Evolutionary conservation across 1,140 invertebrate species (phyloP).

Genomic region (Protaetia brevitarsis): DNA sequence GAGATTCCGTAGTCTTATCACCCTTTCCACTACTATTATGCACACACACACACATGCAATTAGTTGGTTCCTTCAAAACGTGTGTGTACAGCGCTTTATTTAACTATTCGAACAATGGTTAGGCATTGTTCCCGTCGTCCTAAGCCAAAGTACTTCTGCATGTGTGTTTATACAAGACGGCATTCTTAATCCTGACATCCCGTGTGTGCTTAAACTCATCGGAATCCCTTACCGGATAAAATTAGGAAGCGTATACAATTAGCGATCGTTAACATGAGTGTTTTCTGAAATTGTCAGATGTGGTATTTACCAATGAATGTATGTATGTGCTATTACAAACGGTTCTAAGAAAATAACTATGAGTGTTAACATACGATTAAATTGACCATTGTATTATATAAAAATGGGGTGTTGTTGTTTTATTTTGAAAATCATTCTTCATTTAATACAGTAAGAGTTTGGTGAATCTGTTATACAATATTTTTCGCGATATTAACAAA

Average conservation of each 20-base stretch:
- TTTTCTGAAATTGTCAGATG: too few relatives aligned
- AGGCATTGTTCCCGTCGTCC: not conserved
- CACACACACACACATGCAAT: conserved; percentile 6
- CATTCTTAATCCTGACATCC: not conserved
- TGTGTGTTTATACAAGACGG: not conserved
- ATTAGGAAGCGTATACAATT: not conserved
- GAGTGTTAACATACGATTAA: too few relatives aligned
- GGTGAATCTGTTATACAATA: too few relatives aligned
- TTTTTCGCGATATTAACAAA: too few relatives aligned
- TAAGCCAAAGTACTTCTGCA: not conserved
- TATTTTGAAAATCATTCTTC: too few relatives aligned
- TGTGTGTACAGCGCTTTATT: conserved; percentile 1
- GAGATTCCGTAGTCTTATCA: not conserved
- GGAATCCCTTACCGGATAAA: not conserved
- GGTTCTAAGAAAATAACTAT: too few relatives aligned
- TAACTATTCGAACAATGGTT: not conserved
- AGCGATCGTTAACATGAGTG: not conserved
- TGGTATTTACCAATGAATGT: too few relatives aligned
- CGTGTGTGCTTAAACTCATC: not conserved
- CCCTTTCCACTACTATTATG: not conserved
- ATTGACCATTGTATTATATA: too few relatives aligned
- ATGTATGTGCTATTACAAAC: too few relatives aligned
- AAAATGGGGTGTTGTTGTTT: too few relatives aligned
- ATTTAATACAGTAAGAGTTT: too few relatives aligned
- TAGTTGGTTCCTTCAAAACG: conserved; percentile 12